Evolutionary conservation across 2,888 invertebrate genomes (phyloP).

Genomic region (Athalia circularis): DNA sequence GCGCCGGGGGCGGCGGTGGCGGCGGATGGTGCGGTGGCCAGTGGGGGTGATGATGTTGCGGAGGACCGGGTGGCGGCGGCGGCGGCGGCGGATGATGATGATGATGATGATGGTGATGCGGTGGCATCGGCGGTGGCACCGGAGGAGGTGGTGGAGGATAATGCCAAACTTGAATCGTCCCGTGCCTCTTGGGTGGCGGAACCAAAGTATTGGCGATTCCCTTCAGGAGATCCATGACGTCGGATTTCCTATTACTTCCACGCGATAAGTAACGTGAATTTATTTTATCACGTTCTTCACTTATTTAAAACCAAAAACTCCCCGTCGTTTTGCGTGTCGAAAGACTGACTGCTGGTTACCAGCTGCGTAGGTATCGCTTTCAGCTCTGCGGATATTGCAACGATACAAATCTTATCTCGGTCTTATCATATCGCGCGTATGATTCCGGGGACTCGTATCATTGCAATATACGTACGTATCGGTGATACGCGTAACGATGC

Average conservation of each 20-base stretch:
- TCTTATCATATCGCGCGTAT: too few species aligned
- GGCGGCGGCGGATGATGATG: neutral
- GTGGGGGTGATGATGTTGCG: neutral
- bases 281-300: neutral
- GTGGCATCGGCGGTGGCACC: neutral
- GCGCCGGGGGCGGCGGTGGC: neutral
- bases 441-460: too few species aligned
- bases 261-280: neutral
- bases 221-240: slow-evolving; percentile 27
- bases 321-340: too few species aligned
- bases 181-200: slow-evolving; percentile 6
- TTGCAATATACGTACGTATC: too few species aligned
- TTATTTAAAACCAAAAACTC: too few species aligned
- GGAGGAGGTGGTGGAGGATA: slow-evolving; percentile 1
- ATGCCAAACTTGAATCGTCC: neutral
- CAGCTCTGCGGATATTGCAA: too few species aligned
- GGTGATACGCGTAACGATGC: too few species aligned
- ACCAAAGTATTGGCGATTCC: slow-evolving; percentile 22
- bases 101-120: neutral
- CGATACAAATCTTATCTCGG: too few species aligned
- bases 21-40: neutral
- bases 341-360: too few species aligned
- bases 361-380: too few species aligned
- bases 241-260: neutral
- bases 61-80: neutral